A percentile compares a stretch with the other conserved stretches of the same genome.
These are phyloP conservation scores for Amitus sp. DNA, from an alignment of 2,888 invertebrate genomes.

Conservation along the genomic window DNA sequence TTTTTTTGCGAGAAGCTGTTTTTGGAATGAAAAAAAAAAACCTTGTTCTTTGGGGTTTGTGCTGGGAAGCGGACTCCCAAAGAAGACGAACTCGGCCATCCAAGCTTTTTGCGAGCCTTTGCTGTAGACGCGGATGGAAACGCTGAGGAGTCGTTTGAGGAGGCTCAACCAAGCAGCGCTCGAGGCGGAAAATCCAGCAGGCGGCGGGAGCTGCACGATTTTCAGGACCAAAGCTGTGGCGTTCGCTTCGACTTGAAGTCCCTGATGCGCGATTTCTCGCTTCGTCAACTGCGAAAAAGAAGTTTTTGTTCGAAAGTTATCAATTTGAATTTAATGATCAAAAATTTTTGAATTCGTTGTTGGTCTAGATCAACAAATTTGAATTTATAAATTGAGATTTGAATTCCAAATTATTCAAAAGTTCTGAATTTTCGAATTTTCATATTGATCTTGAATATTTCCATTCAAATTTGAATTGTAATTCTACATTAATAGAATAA, in stretches of 20 bases:
- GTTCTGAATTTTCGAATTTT: too few relatives aligned
- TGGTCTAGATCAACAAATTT: too few relatives aligned
- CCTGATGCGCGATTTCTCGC: constrained; percentile 89
- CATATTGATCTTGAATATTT: too few relatives aligned
- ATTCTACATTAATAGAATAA: too few relatives aligned
- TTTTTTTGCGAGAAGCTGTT: too few relatives aligned
- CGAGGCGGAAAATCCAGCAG: constrained; percentile 66
- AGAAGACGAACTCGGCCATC: constrained; percentile 92
- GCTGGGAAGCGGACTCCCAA: constrained; percentile 82
- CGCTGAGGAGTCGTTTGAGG: constrained; percentile 82
- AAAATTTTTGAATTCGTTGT: too few relatives aligned
- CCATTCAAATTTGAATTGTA: too few relatives aligned
- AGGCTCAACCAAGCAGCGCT: constrained; percentile 78
- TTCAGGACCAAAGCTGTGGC: constrained; percentile 87
- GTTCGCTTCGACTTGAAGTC: constrained; percentile 91
- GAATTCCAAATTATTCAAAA: too few relatives aligned
- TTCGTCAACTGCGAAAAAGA: constrained; percentile 72
- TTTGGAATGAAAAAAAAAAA: constrained; percentile 43
- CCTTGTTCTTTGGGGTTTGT: constrained; percentile 86
- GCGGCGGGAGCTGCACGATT: constrained; percentile 79
- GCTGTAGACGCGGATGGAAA: constrained; percentile 84
- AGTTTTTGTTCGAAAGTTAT: too few relatives aligned
- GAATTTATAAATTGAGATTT: too few relatives aligned
- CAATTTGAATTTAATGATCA: too few relatives aligned
- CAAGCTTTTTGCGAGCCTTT: constrained; percentile 82